phyloP scores from a whole-genome alignment of 2,797 vertebrate genomes.

The Falco cherrug region DNA sequence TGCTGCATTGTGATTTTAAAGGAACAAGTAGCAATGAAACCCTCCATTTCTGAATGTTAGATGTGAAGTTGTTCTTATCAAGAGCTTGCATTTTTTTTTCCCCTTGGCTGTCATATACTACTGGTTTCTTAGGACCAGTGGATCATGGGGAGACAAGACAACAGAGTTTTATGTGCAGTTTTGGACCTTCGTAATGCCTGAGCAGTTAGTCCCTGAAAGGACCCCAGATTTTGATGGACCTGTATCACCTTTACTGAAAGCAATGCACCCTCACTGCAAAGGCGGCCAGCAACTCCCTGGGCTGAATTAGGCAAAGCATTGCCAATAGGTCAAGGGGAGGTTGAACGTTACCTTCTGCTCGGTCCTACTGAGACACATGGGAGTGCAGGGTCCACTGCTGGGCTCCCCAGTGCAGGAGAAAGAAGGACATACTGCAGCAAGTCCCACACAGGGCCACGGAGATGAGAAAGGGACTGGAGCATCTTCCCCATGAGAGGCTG shows the following conservation, averaged over 20 bases:
- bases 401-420: not conserved
- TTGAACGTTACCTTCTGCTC: not conserved
- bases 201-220: not conserved
- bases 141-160: not conserved
- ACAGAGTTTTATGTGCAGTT: not conserved
- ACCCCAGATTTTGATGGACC: not conserved
- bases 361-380: not conserved
- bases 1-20: not conserved
- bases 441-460: not conserved
- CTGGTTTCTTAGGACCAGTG: not conserved
- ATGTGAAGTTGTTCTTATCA: rapidly evolving
- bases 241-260: not conserved
- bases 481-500: not conserved
- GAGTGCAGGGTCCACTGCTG: too few species aligned
- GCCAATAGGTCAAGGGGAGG: not conserved
- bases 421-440: not conserved
- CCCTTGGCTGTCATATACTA: rapidly evolving
- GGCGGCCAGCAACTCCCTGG: too few species aligned
- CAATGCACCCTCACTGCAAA: not conserved
- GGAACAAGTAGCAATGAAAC: not conserved
- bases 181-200: not conserved
- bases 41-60: rapidly evolving
- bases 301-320: not conserved
- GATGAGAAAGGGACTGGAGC: not conserved
- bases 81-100: not conserved